phyloP scores from a whole-genome alignment of 2,797 vertebrate genomes.

The Coccyzus lansbergi region DNA sequence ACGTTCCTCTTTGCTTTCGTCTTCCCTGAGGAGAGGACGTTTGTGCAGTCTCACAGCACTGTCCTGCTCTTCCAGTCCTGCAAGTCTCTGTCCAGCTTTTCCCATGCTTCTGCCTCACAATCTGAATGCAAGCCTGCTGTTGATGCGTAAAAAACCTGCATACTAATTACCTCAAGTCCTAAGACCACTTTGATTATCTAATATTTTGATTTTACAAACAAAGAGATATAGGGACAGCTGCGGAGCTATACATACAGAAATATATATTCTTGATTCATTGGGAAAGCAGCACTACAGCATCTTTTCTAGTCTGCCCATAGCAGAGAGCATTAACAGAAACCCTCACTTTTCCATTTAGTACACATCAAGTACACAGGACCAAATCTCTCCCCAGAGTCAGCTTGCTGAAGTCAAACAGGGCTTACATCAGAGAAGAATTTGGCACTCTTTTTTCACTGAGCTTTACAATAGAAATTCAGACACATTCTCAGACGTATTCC shows the following conservation, averaged over 20 bases:
- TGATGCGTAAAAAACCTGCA: not conserved
- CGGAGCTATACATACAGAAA: not conserved
- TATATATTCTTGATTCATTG: not conserved
- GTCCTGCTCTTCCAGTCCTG: not conserved
- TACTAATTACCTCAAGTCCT: not conserved
- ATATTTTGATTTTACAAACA: conserved; percentile 1
- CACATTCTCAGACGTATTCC: not conserved
- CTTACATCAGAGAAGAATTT: conserved; percentile 23
- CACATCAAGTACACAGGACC: not conserved
- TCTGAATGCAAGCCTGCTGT: not conserved
- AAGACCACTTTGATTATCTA: not conserved
- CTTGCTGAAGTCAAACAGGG: conserved; percentile 31
- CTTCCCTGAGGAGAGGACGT: not conserved
- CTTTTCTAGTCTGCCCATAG: not conserved
- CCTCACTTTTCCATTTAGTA: conserved; percentile 33
- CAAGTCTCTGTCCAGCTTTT: not conserved
- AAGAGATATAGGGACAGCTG: not conserved
- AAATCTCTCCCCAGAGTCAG: conserved; percentile 20
- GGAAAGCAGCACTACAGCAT: not conserved
- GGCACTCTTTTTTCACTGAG: conserved; percentile 13
- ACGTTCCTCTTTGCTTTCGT: not conserved
- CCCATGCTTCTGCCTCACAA: not conserved
- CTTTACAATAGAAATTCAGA: conserved; percentile 37
- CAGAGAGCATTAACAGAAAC: conserved; percentile 14
- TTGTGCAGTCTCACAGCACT: not conserved